These are phyloP conservation scores for Aurelia sp. DNA, from an alignment of 30 jellyfish, hydroid and myxozoan genomes.

Conservation along the genomic window DNA sequence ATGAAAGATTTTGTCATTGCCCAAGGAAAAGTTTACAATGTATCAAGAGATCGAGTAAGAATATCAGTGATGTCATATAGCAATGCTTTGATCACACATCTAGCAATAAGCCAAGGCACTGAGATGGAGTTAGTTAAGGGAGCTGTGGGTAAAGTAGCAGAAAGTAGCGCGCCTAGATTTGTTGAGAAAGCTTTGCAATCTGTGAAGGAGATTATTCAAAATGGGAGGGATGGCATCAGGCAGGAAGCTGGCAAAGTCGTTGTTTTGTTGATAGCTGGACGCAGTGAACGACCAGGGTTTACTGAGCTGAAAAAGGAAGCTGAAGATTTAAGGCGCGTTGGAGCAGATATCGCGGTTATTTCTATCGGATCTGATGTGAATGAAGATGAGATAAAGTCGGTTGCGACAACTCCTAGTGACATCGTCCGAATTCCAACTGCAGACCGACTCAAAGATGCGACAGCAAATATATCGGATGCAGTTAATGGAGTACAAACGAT, in stretches of 20 bases:
- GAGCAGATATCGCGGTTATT: slow-evolving; percentile 28
- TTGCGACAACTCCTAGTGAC: slow-evolving; percentile 17
- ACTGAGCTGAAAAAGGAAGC: slow-evolving; percentile 7
- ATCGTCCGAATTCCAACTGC: neutral
- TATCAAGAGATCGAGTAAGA: neutral
- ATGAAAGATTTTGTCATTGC: slow-evolving; percentile 34
- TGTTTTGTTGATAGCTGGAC: slow-evolving; percentile 26
- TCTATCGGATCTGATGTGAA: slow-evolving; percentile 44
- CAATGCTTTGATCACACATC: neutral
- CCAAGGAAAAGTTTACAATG: slow-evolving; percentile 13
- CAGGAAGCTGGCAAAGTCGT: slow-evolving; percentile 43
- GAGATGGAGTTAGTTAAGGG: neutral
- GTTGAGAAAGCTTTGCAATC: slow-evolving; percentile 13
- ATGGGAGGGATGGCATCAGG: slow-evolving; percentile 17
- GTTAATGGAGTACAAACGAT: neutral
- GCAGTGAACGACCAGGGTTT: neutral
- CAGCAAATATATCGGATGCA: neutral
- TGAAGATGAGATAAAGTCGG: slow-evolving; percentile 10
- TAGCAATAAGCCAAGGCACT: slow-evolving; percentile 24
- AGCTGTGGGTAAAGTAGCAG: slow-evolving; percentile 7
- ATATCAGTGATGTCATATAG: slow-evolving; percentile 34
- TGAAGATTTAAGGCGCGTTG: neutral
- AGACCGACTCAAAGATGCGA: slow-evolving; percentile 12
- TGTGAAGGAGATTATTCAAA: neutral
- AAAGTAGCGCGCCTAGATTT: slow-evolving; percentile 15